These are phyloP conservation scores for Eumerus sabulonum DNA, from an alignment of 2,888 invertebrate species.

Conservation along the genomic window DNA sequence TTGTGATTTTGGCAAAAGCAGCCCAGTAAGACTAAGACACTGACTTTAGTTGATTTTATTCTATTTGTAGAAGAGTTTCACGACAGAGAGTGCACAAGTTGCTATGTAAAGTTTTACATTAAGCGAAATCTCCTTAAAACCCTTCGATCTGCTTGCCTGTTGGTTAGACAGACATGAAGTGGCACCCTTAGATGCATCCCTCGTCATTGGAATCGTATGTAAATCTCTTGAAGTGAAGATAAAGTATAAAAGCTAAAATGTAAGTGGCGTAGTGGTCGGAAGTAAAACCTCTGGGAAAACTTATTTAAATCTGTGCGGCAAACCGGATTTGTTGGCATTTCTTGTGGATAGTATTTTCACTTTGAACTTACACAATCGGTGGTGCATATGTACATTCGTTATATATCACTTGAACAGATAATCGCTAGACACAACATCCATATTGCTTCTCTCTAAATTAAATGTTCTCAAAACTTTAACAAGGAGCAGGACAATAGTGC, in stretches of 20 bases:
- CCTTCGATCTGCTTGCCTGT: background rate
- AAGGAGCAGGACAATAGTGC: too few species aligned
- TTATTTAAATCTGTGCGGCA: conserved; percentile 15
- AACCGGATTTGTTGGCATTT: too few species aligned
- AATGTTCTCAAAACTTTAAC: too few species aligned
- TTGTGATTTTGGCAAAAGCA: background rate
- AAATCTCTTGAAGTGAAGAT: conserved; percentile 46
- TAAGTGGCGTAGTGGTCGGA: conserved; percentile 12
- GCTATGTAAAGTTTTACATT: conserved; percentile 52
- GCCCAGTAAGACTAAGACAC: conserved; percentile 44
- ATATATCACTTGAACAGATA: too few species aligned
- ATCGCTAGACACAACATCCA: too few species aligned
- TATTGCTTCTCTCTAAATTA: too few species aligned
- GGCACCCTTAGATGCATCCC: conserved; percentile 17
- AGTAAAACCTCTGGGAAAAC: conserved; percentile 23
- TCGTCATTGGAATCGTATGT: conserved; percentile 50
- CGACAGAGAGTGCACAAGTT: conserved; percentile 47
- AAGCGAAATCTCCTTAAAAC: conserved; percentile 36
- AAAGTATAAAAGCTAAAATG: conserved; percentile 42
- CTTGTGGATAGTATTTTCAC: too few species aligned
- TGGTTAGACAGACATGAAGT: background rate
- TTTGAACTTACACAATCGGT: too few species aligned
- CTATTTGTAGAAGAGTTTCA: background rate
- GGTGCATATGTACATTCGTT: too few species aligned
- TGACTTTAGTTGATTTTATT: conserved; percentile 31